Evolutionary conservation across 2,888 invertebrate species (phyloP), one percentile per base, ranked within the genome.

Genomic region (Acanthosepion pharaonis): DNA sequence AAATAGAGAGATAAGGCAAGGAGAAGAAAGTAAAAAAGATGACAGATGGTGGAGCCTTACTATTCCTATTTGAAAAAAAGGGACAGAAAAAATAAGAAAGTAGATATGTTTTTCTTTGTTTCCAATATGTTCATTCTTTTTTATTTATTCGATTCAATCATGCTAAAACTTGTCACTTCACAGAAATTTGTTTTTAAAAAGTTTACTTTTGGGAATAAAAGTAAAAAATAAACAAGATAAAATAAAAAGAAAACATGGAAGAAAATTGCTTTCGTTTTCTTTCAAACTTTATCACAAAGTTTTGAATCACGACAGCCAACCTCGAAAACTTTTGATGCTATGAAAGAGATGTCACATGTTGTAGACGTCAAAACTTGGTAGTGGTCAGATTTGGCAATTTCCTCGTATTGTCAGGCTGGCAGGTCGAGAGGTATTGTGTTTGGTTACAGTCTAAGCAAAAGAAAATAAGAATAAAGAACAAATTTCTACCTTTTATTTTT

Each of bases 371-470:
- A 78, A 78, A 78, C n/a, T n/a, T 0, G n/a, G 15, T n/a, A 33
- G 78, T 33, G 78, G 78, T 78, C n/a, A 78, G 78, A n/a, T 78
- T 78, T 78, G n/a, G 78, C n/a, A n/a, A 78, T 78, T 78, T 78
- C 33, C n/a, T n/a, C 2, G 78, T 78, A 78, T 78, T 78, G n/a
- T 33, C 78, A 78, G n/a, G n/a, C 78, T 78, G 78, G n/a, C 78
- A n/a, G n/a, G 78, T 78, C n/a, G 78, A 9, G 78, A n/a, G 28
- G 78, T 28, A n/a, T n/a, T 78, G 78, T 78, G 18, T 11, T 78
- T 3, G 4, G n/a, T 78, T 5, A n/a, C 11, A n/a, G 78, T 78
- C 8, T 78, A 15, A 33, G n/a, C 78, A 78, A n/a, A 33, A n/a
- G n/a, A 78, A 78, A 78, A n/a, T 9, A 28, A 9, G 11, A 15